phyloP scores from a whole-genome alignment of 2,113 vertebrate genomes.

The Trachemys scripta region DNA sequence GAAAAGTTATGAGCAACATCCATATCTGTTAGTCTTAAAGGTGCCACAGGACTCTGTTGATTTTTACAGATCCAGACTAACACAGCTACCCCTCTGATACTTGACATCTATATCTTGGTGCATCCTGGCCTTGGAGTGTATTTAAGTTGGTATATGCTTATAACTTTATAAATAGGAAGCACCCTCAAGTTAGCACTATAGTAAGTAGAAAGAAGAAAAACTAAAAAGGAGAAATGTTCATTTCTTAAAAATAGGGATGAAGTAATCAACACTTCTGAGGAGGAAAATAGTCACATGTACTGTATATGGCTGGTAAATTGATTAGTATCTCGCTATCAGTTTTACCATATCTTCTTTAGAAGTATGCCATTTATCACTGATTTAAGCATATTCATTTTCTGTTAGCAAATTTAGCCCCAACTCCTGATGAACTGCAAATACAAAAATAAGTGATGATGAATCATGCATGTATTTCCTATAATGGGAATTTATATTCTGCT shows the following conservation, averaged over 20 bases:
- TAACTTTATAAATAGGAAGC: neutral
- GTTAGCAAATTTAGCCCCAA: neutral
- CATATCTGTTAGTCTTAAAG: neutral
- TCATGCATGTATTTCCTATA: neutral
- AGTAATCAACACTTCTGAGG: neutral
- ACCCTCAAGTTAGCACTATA: neutral
- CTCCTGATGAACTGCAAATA: neutral
- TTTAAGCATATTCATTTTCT: constrained; percentile 8
- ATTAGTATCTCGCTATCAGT: neutral
- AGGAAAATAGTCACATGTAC: neutral
- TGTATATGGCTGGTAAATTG: neutral
- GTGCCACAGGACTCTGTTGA: no score
- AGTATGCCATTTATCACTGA: neutral
- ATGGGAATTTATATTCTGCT: neutral
- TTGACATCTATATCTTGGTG: neutral
- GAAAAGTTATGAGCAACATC: neutral
- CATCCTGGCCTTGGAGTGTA: neutral
- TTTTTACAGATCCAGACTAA: no score
- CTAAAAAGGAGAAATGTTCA: neutral
- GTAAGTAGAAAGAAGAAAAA: neutral
- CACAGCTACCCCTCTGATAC: no score
- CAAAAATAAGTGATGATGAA: constrained; percentile 6
- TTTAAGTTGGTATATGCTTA: accelerated
- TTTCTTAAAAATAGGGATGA: neutral
- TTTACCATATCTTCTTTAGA: neutral